phyloP scores from a whole-genome alignment of 2,113 vertebrate species.

The Phoenicopterus ruber region DNA sequence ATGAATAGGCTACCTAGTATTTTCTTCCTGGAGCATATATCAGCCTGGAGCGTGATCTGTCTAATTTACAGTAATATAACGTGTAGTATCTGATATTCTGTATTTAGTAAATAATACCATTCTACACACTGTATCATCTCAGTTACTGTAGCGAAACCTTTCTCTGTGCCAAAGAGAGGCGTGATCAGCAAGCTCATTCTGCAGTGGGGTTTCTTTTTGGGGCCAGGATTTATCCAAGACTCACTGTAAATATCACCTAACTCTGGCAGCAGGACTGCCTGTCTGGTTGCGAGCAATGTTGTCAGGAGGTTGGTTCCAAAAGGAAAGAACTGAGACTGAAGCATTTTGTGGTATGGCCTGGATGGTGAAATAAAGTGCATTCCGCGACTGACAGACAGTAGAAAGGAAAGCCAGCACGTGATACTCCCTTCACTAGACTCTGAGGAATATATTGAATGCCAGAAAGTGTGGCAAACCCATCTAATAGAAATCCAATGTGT shows the following conservation, averaged over 20 bases:
- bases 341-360: background rate
- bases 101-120: background rate
- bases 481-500: background rate
- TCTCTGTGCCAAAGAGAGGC: background rate
- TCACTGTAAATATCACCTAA: background rate
- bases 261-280: background rate
- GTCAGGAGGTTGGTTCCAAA: background rate
- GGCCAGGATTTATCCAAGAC: background rate
- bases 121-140: background rate
- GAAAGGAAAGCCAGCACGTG: constrained; percentile 10
- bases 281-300: background rate
- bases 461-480: constrained; percentile 40
- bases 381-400: background rate
- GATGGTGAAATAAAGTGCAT: background rate
- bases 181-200: background rate
- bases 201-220: background rate
- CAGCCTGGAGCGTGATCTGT: background rate
- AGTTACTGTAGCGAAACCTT: background rate
- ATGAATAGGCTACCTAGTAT: background rate
- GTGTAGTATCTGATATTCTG: background rate
- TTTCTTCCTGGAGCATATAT: background rate
- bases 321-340: background rate
- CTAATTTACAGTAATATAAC: background rate
- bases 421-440: background rate
- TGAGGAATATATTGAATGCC: background rate